phyloP scores from a whole-genome alignment of 2,797 vertebrate species.

The Bradypus variegatus region DNA sequence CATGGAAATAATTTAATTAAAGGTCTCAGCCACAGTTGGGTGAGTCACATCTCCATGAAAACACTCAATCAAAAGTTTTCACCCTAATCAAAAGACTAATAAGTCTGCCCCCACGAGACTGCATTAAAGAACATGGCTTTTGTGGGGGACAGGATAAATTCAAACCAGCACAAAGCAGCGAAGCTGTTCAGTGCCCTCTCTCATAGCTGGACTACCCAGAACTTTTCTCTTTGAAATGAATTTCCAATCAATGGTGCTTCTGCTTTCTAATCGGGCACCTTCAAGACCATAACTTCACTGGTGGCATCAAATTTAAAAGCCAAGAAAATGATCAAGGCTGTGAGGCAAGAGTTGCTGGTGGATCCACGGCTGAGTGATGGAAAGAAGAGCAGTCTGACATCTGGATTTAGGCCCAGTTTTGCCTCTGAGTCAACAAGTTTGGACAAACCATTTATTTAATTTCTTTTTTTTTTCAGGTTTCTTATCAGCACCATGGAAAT shows the following conservation, averaged over 20 bases:
- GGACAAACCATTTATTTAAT: neutral
- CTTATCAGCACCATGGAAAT: neutral
- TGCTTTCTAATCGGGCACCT: neutral
- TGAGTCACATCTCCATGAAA: too few relatives aligned
- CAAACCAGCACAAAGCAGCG: neutral
- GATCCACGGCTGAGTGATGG: rapidly evolving
- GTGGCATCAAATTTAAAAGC: neutral
- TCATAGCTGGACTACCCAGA: neutral
- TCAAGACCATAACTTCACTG: neutral
- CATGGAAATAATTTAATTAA: too few relatives aligned
- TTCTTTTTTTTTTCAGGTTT: neutral
- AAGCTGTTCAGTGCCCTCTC: neutral
- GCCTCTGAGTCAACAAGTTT: neutral
- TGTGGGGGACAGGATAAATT: too few relatives aligned
- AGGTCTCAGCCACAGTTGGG: too few relatives aligned
- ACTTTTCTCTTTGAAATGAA: neutral
- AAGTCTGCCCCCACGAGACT: too few relatives aligned
- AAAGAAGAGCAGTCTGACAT: rapidly evolving
- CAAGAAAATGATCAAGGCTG: neutral
- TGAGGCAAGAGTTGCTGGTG: rapidly evolving
- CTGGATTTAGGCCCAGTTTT: neutral
- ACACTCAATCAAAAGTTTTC: too few relatives aligned
- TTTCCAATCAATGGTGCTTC: neutral
- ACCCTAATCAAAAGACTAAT: too few relatives aligned
- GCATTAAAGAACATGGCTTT: too few relatives aligned